A percentile compares a stretch with the other conserved stretches of the same genome.
Evolutionary conservation across 2,888 invertebrate genomes (phyloP).

Genomic region (Agrenia bidenticulata): DNA sequence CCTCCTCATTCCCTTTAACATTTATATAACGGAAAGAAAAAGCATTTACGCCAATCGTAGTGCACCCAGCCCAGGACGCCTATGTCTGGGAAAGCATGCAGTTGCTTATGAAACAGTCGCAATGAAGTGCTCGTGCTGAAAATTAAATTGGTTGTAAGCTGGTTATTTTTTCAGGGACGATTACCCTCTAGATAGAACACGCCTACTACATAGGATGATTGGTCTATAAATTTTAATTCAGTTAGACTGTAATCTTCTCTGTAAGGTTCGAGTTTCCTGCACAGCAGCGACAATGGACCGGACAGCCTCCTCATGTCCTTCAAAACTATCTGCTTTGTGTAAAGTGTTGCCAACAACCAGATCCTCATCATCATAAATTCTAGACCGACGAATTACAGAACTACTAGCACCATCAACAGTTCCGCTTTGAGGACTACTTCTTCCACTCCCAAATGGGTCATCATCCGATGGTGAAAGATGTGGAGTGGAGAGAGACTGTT

Average conservation of each 20-base stretch:
- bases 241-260: constrained; percentile 55
- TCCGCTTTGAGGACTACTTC: constrained; percentile 33
- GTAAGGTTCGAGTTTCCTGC: constrained; percentile 63
- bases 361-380: constrained; percentile 43
- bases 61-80: no score
- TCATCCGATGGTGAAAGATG: constrained; percentile 43
- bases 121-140: no score
- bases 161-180: constrained; percentile 2
- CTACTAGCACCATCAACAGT: constrained; percentile 20
- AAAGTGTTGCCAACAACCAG: constrained; percentile 40
- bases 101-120: no score
- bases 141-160: no score
- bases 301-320: constrained; percentile 70
- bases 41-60: no score
- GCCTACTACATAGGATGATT: constrained; percentile 2
- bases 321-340: constrained; percentile 67
- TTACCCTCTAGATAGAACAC: constrained; percentile 9
- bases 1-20: no score
- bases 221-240: constrained; percentile 26
- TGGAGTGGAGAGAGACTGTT: constrained; percentile 47
- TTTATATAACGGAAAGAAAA: no score
- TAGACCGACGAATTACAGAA: constrained; percentile 31
- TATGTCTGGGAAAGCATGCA: no score
- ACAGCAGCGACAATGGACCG: constrained; percentile 68
- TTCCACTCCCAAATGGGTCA: constrained; percentile 43